Evolutionary conservation across 2,797 vertebrate genomes (phyloP), one percentile per base, ranked within the genome.

Genomic region (Petrocephalus sullivani): DNA sequence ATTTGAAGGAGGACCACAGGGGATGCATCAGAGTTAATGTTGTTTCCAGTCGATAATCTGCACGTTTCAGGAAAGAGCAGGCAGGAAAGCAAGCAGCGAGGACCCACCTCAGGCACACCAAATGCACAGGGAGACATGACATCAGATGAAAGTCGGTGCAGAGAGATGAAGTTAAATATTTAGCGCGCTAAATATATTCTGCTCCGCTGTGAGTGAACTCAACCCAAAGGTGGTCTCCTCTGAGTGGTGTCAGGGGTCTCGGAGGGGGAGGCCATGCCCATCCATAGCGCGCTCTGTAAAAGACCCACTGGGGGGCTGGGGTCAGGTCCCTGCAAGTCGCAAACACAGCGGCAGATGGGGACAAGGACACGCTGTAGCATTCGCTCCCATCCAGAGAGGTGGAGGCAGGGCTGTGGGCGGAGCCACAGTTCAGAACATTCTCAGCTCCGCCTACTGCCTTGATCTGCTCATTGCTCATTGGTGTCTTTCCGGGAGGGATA

Each of bases 161-260:
- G 71, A 46, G 37, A 41, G 33, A 78, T 78, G 71, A 78, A 78
- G 71, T 78, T 78, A 78, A 78, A 78, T 78, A 78, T 78, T 78
- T 37, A 78, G 71, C 64, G 23, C 12, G 23, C 64, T 67, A 67
- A 67, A 67, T 67, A 67, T 67, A 67, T 67, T 67, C 64, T 67
- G 64, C 37, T 78, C 71, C 71, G 37, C 71, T 78, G 71, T n/a
- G 37, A 78, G 71, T 78, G 71, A 46, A 78, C 33, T 78, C 37
- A 78, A 78, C 71, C 33, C 71, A 78, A 78, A 37, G 71, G 33
- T 78, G 71, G 71, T 78, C 33, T 46, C 71, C 71, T 78, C 71
- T 78, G 71, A 78, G 71, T 78, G 71, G 37, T 46, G 37, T 78
- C 71, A 46, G 71, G 71, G 33, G 37, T 78, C 71, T 78, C 71